phyloP scores from a whole-genome alignment of 2,888 invertebrate species.

The Hirudinaria manillensis region DNA sequence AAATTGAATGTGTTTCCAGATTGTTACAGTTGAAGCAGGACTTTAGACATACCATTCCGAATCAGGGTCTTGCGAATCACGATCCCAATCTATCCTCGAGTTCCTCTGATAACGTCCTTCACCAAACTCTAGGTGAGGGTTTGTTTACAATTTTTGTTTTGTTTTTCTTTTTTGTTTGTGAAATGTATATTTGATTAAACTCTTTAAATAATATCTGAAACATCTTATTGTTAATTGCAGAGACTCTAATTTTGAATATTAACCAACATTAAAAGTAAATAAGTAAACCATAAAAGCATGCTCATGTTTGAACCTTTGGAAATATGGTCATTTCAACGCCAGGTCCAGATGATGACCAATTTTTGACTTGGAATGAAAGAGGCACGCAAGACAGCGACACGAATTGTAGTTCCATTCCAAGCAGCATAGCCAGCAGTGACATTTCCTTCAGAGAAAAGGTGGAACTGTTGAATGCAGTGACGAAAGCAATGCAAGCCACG shows the following conservation, averaged over 20 bases:
- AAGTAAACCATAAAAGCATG: too few relatives aligned
- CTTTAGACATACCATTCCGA: not conserved
- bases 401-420: slow-evolving; percentile 21
- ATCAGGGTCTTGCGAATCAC: not conserved
- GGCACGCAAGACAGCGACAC: slow-evolving; percentile 26
- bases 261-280: too few relatives aligned
- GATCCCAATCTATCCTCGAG: slow-evolving; percentile 3
- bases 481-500: slow-evolving; percentile 21
- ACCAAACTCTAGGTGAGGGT: not conserved
- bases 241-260: not conserved
- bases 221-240: not conserved
- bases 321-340: not conserved
- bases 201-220: too few relatives aligned
- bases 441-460: slow-evolving; percentile 21
- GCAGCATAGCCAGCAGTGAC: slow-evolving; percentile 21
- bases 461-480: slow-evolving; percentile 20
- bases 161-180: not conserved
- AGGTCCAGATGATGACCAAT: slow-evolving; percentile 6
- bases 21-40: slow-evolving; percentile 9
- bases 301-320: too few relatives aligned
- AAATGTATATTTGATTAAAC: not conserved
- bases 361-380: slow-evolving; percentile 16
- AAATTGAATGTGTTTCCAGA: not conserved
- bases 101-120: slow-evolving; percentile 1
- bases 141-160: not conserved